These are phyloP conservation scores for Tortricodes alternella DNA, from an alignment of 2,888 invertebrate species.

Conservation along the genomic window DNA sequence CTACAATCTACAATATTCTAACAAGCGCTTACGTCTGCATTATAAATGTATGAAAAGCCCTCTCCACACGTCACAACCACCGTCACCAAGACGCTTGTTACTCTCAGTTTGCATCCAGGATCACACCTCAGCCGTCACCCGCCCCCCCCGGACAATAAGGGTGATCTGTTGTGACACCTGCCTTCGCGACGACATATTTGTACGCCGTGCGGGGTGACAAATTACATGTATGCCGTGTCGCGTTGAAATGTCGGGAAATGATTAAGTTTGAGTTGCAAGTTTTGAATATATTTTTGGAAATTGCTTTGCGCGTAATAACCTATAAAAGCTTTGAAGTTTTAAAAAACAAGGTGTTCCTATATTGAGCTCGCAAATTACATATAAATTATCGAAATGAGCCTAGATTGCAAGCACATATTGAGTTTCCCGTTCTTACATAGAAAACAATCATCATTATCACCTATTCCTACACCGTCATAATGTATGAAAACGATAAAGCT, in stretches of 20 bases:
- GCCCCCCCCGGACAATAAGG: background rate
- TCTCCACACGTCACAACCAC: background rate
- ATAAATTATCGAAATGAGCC: too few relatives aligned
- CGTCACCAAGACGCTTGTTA: constrained; percentile 23
- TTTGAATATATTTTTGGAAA: background rate
- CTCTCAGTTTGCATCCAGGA: constrained; percentile 7
- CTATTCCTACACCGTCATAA: too few relatives aligned
- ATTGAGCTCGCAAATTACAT: too few relatives aligned
- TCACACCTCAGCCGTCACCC: constrained; percentile 19
- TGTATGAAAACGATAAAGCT: too few relatives aligned
- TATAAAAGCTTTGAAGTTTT: too few relatives aligned
- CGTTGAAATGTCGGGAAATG: background rate
- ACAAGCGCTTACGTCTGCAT: too few relatives aligned
- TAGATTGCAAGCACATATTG: too few relatives aligned
- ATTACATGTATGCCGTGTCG: constrained; percentile 4
- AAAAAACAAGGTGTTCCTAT: too few relatives aligned
- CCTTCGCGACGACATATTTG: background rate
- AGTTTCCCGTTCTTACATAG: too few relatives aligned
- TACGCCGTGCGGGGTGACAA: constrained; percentile 12
- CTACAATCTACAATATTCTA: too few relatives aligned
- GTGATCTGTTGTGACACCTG: constrained; percentile 22
- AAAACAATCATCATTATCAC: too few relatives aligned
- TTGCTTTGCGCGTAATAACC: too few relatives aligned
- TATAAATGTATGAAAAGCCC: background rate
- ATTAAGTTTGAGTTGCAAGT: background rate